These are phyloP conservation scores for Pipa parva DNA, from an alignment of 2,113 vertebrate species.

Conservation along the genomic window DNA sequence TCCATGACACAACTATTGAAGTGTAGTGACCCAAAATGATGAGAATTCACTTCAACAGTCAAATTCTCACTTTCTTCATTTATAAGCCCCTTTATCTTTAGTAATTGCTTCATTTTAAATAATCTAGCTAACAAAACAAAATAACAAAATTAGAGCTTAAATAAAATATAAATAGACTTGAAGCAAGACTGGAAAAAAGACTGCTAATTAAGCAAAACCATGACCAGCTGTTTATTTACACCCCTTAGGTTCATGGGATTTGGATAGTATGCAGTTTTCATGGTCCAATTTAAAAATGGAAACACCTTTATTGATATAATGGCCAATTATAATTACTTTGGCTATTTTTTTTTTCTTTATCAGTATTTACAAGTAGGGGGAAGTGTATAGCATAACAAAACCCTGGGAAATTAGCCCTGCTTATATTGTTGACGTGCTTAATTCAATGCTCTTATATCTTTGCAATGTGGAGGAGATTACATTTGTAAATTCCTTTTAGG, in stretches of 20 bases:
- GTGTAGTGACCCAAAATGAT: too few relatives aligned
- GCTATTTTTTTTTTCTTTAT: conserved; percentile 60
- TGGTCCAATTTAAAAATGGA: conserved; percentile 65
- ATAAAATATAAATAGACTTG: conserved; percentile 64
- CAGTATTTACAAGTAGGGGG: background rate
- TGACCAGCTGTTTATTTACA: conserved; percentile 75
- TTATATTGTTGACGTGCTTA: background rate
- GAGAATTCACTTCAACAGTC: too few relatives aligned
- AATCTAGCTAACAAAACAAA: too few relatives aligned
- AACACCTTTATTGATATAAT: conserved; percentile 68
- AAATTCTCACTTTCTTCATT: too few relatives aligned
- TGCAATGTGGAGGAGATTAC: background rate
- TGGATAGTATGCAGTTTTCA: conserved; percentile 65
- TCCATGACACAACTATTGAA: too few relatives aligned
- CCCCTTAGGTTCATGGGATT: conserved; percentile 70
- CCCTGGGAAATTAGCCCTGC: conserved; percentile 20
- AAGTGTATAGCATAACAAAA: background rate
- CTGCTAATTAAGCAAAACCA: conserved; percentile 71
- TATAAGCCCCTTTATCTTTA: too few relatives aligned
- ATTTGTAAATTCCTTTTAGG: conserved; percentile 12
- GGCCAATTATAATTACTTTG: conserved; percentile 66
- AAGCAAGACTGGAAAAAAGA: conserved; percentile 57
- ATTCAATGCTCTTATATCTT: conserved; percentile 36
- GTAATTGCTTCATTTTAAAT: too few relatives aligned
- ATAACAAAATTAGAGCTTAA: too few relatives aligned